These are phyloP conservation scores for Dicaeum eximium DNA, from an alignment of 2,113 vertebrate species.

Conservation along the genomic window DNA sequence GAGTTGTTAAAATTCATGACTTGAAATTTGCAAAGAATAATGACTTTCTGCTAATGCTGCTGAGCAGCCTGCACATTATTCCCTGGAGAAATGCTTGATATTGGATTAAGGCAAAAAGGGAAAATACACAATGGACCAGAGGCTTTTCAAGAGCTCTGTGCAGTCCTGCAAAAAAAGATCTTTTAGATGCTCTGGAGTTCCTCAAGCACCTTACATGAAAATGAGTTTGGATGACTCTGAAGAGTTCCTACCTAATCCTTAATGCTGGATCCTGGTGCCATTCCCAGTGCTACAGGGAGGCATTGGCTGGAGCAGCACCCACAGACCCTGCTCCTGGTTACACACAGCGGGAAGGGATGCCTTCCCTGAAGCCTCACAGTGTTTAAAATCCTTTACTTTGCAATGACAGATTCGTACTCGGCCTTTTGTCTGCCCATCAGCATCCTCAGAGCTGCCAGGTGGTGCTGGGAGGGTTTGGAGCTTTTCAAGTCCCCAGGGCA, in stretches of 20 bases:
- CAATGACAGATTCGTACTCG: conserved; percentile 68
- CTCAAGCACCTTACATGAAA: neutral
- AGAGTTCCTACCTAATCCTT: neutral
- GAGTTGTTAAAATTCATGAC: conserved; percentile 12
- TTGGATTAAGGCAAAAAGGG: neutral
- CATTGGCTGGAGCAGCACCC: neutral
- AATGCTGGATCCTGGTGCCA: neutral
- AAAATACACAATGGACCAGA: neutral
- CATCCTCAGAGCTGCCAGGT: conserved; percentile 67
- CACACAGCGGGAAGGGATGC: accelerated
- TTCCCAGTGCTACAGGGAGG: accelerated
- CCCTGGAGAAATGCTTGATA: neutral
- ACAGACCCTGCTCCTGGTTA: neutral
- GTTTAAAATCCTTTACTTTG: conserved; percentile 66
- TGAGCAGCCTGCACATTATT: neutral
- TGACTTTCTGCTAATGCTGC: neutral
- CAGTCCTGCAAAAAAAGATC: neutral
- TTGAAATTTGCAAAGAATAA: conserved; percentile 7
- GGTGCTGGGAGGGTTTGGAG: neutral
- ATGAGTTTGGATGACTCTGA: neutral
- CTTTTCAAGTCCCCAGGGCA: neutral
- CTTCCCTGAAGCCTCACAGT: neutral
- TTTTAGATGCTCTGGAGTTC: neutral
- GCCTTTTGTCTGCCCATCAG: conserved; percentile 74
- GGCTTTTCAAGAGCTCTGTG: neutral